These are phyloP conservation scores for Scyliorhinus canicula DNA, from an alignment of 2,797 vertebrate genomes.

Conservation along the genomic window DNA sequence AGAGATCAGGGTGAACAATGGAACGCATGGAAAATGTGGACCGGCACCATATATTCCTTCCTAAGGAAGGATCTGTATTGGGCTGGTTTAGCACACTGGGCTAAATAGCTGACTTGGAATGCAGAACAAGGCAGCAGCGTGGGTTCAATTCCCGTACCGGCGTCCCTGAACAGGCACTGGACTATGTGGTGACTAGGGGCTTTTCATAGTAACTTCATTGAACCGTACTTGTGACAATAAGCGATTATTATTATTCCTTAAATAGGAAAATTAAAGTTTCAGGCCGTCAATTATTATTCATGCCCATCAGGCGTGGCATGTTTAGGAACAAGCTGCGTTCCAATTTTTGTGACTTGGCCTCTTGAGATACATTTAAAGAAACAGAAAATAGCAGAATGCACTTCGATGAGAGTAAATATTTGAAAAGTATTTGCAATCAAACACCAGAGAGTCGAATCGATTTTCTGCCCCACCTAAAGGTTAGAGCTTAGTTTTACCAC, in stretches of 20 bases:
- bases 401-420: background rate
- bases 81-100: too few species aligned
- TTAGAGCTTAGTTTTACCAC: too few species aligned
- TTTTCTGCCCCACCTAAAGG: background rate
- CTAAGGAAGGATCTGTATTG: too few species aligned
- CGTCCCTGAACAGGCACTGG: too few species aligned
- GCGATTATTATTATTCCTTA: too few species aligned
- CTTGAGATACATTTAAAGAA: background rate
- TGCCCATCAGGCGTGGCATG: background rate
- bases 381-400: background rate
- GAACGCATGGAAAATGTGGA: background rate
- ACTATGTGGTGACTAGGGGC: too few species aligned
- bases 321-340: background rate
- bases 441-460: background rate
- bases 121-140: too few species aligned
- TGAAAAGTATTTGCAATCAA: background rate
- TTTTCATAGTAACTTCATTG: too few species aligned
- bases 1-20: background rate
- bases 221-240: too few species aligned
- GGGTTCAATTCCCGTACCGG: too few species aligned
- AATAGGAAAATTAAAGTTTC: background rate
- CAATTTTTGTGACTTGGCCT: background rate
- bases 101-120: too few species aligned
- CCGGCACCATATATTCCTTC: background rate
- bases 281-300: background rate